Conservation (phyloP, 2,113 vertebrate species). For the Bufo gargarizans region DNA sequence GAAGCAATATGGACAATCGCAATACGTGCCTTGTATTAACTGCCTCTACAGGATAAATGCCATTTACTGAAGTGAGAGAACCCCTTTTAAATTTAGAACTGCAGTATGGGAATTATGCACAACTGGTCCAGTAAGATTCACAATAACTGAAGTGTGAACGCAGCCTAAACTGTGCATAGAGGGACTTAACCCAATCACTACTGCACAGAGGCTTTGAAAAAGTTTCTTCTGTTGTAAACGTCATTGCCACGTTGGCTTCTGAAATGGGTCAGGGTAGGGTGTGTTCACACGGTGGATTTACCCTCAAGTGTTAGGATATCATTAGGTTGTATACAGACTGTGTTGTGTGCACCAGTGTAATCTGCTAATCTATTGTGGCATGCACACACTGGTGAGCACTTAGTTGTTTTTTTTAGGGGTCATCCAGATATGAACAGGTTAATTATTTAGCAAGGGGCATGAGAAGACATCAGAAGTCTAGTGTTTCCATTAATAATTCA, state of each 20-base stretch:
- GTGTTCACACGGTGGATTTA: no score
- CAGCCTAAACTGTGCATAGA: no score
- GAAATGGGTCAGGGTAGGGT: no score
- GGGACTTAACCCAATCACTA: no score
- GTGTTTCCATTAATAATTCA: conserved; percentile 32
- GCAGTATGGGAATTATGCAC: background rate
- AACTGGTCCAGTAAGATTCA: background rate
- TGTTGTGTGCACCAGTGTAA: background rate
- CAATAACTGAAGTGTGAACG: no score
- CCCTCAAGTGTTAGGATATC: no score
- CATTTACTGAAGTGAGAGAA: background rate
- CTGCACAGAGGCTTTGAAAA: no score
- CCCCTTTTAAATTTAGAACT: background rate
- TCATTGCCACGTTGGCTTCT: no score
- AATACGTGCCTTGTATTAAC: no score
- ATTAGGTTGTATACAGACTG: background rate
- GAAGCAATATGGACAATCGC: no score
- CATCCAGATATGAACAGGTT: background rate
- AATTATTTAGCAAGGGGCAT: background rate
- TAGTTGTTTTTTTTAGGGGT: background rate
- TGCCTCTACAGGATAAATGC: no score
- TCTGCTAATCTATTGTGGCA: background rate
- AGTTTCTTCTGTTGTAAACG: no score
- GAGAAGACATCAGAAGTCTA: background rate
- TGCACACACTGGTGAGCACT: background rate